Percentiles rank a stretch among this genome's conserved stretches.
Conservation (phyloP, 2,888 invertebrate species). For the Microdon myrmicae region DNA sequence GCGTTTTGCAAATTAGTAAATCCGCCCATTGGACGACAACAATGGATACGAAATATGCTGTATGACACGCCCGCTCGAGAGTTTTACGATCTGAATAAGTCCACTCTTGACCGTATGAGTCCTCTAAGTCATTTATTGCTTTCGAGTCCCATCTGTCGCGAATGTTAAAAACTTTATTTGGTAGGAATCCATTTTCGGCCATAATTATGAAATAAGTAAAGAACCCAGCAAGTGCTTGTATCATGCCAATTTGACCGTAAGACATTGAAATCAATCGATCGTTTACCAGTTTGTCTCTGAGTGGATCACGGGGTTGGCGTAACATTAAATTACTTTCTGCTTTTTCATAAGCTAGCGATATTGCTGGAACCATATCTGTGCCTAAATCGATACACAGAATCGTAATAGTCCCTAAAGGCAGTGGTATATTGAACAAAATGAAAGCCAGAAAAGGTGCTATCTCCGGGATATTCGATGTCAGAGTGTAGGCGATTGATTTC, state of each 20-base stretch:
- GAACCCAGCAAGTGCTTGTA: conserved; percentile 87
- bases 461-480: conserved; percentile 80
- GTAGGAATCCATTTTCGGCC: conserved; percentile 86
- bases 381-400: conserved; percentile 74
- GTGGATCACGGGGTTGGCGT: conserved; percentile 25
- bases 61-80: conserved; percentile 79
- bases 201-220: conserved; percentile 87
- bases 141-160: conserved; percentile 78
- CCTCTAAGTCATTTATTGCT: conserved; percentile 75
- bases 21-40: conserved; percentile 77
- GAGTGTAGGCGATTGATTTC: conserved; percentile 78
- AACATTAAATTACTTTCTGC: conserved; percentile 38
- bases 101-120: conserved; percentile 82
- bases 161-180: conserved; percentile 72
- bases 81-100: conserved; percentile 74
- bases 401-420: conserved; percentile 73
- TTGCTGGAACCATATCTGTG: conserved; percentile 68
- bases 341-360: conserved; percentile 38
- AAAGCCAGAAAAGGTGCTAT: conserved; percentile 77
- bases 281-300: conserved; percentile 56
- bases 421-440: conserved; percentile 73
- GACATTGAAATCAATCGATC: conserved; percentile 76
- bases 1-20: conserved; percentile 74
- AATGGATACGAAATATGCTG: conserved; percentile 82
- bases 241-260: conserved; percentile 87